Base-by-base conservation (phyloP, 2,888 invertebrate species). In the Macrophya annulata region DNA sequence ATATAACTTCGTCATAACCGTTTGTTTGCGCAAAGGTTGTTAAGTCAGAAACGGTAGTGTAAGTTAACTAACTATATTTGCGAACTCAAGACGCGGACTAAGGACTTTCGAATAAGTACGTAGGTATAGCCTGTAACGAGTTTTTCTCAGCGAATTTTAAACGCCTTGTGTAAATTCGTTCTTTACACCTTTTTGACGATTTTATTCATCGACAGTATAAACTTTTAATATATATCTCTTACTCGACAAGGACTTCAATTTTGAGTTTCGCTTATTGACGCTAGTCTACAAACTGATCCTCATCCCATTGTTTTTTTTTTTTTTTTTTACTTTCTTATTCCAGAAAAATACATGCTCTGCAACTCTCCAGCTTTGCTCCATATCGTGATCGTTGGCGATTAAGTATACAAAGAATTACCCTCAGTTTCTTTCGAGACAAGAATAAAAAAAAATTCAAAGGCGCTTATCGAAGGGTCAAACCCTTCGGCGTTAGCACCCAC, bases 11-110 rank as follows among this genome's bases (percentile, higher is more conserved):
- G 55, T 77, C 62, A 6, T 37, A 15, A 62, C 12, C 59, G 62
- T 37, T 25, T 55, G 45, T 62, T 81, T 81, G 62, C 43, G 62
- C 31, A 81, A 81, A 81, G 81, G 43, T 81, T 81, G 62, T 81
- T 31, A 21, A 51, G 65, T 40, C 81, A 62, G 43, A 59, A 59
- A 62, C 59, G 81, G 81, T 55, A 81, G 51, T 77, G 77, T 51
- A 40, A 62, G 81, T 81, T 81, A 55, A 65, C 81, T 62, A 65
- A 65, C 45, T 37, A 65, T 81, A 62, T 81, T 65, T 81, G 62
- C 79, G 55, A 43, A 74, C 77, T 77, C 77, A 31, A 37, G 37
- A 17, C 12, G 59, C 59, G 45, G 6, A 55, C 65, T 81, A 62
- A 37, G 21, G 43, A 25, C 21, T 43, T n/a, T 74, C 45, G 74